Conservation (phyloP, 2,888 invertebrate genomes). For the Lumbricus terrestris region DNA sequence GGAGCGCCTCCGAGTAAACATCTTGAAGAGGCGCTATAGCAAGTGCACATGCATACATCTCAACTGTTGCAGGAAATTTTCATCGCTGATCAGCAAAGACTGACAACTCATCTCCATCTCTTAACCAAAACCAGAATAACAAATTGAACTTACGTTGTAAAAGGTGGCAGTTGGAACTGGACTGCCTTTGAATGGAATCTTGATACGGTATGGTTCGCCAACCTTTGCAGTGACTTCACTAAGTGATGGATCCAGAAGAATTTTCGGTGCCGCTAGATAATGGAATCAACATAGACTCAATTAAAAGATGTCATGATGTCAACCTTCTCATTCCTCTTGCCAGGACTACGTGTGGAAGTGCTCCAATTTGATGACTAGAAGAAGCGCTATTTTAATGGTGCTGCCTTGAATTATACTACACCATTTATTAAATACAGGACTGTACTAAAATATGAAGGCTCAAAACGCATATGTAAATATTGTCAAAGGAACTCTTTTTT, state of each 20-base stretch:
- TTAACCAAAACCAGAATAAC: background rate
- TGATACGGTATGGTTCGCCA: conserved; percentile 91
- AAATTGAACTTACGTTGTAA: conserved; percentile 67
- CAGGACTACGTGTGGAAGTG: background rate
- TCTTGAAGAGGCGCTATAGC: too few species aligned
- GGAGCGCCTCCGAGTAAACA: too few species aligned
- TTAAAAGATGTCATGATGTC: background rate
- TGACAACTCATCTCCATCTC: too few species aligned
- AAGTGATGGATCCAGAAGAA: conserved; percentile 74
- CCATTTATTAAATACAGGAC: background rate
- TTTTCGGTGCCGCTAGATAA: conserved; percentile 75
- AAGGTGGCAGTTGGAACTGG: conserved; percentile 74
- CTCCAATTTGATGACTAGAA: background rate
- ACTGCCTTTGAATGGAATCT: conserved; percentile 88
- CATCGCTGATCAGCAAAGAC: background rate
- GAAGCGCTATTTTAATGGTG: background rate
- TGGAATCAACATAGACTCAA: background rate
- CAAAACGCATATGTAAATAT: background rate
- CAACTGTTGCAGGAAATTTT: background rate
- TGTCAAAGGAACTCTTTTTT: background rate
- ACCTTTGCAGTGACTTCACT: conserved; percentile 90
- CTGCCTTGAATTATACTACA: background rate
- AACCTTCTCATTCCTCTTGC: background rate
- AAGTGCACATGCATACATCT: too few species aligned
- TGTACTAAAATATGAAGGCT: background rate